Evolutionary conservation across 2,113 vertebrate genomes (phyloP), one percentile per base, ranked within the genome.

Genomic region (Spermophilus dauricus): DNA sequence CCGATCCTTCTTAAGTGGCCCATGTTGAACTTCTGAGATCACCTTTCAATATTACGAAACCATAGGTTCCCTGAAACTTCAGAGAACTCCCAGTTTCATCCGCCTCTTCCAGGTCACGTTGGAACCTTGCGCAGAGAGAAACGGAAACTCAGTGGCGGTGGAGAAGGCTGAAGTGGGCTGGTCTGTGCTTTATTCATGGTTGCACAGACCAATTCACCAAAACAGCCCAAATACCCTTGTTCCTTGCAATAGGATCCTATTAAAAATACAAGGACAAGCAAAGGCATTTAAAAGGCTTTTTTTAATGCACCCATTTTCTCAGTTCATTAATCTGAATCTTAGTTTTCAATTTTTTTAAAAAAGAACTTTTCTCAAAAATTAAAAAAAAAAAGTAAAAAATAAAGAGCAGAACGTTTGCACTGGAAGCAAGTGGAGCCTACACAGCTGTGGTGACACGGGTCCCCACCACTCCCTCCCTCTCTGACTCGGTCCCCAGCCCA

Each of bases 231-330:
- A 45, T n/a, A 26, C 8, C 14, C 37, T 26, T 65, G 28, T 39
- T 16, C 39, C 34, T 86, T 84, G 78, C 65, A 78, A 85, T 9
- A 73, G n/a, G 2, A 16, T n/a, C 20, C 76, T 88, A 24, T 84
- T 69, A 73, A 91, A 86, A 91, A 75, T 48, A n/a, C 2, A 84
- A 42, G 22, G 51, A 48, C 42, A 94, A 91, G 14, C 16, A 76
- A 69, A 88, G 28, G 73, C 0, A 39, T 51, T 48, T 61, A 42
- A 18, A 56, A 72, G 37, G 2, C 9, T 51, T 87, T 34, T 34
- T 45, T 8, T 45, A 45, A 65, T 61, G 69, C 30, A 39, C 3
- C 56, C 8, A 16, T 75, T 89, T 61, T 30, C 37, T 84, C 24
- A 76, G 45, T 56, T 87, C 53, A 86, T 67, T 80, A 24, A 90